Percentiles rank a stretch among this genome's conserved stretches.
phyloP scores from a whole-genome alignment of 1,140 invertebrate genomes.

The Ephestia elutella region DNA sequence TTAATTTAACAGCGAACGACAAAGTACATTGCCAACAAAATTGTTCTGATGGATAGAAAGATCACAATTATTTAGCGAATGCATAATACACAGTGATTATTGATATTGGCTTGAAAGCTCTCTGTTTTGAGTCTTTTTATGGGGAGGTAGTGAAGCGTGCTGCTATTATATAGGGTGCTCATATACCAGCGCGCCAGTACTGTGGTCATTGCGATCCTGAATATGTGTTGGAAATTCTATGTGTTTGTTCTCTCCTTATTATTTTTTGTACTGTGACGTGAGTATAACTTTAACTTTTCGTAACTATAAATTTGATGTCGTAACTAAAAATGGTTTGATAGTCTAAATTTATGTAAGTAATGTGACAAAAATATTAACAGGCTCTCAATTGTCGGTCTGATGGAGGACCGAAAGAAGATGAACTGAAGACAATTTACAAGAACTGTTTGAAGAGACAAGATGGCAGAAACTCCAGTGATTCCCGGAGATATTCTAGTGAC shows the following conservation, averaged over 20 bases:
- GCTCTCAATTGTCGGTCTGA: constrained; percentile 68
- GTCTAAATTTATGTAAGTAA: not conserved
- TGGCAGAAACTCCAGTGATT: constrained; percentile 29
- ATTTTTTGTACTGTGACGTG: constrained; percentile 7
- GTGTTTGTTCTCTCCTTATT: constrained; percentile 6
- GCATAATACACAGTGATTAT: not conserved
- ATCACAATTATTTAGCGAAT: not conserved
- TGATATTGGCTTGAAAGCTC: not conserved
- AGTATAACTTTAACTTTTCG: constrained; percentile 13
- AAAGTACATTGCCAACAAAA: no score
- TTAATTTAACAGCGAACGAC: no score
- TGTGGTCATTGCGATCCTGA: constrained; percentile 17
- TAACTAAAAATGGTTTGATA: no score
- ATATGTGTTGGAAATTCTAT: constrained; percentile 24
- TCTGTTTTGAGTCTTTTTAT: constrained; percentile 16
- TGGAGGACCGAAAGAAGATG: constrained; percentile 63
- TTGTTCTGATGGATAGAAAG: no score
- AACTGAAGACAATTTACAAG: constrained; percentile 55
- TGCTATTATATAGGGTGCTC: constrained; percentile 24
- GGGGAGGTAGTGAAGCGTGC: constrained; percentile 29
- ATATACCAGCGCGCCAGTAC: constrained; percentile 3
- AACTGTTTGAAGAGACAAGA: constrained; percentile 48
- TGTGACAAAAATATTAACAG: constrained; percentile 29
- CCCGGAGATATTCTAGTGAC: constrained; percentile 20
- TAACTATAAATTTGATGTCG: constrained; percentile 13